Percentiles rank a stretch among this genome's conserved stretches.
Conservation (phyloP, 2,113 vertebrate genomes). For the Oreochromis tanganicae region DNA sequence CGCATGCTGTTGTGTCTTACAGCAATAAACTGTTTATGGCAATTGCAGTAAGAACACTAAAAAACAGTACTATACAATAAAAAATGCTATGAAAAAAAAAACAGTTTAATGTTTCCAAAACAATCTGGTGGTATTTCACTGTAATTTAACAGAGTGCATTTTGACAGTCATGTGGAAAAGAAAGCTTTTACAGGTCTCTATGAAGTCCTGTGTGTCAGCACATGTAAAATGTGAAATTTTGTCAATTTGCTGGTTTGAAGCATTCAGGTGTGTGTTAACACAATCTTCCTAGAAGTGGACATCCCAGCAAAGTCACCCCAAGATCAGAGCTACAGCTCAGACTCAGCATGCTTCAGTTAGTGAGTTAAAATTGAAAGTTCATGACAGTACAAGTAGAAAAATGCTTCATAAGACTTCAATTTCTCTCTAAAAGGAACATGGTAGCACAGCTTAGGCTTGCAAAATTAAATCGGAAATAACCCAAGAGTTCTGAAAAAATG, state of each 20-base stretch:
- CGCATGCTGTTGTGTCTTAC: not conserved
- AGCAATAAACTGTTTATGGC: not conserved
- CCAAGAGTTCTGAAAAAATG: not conserved
- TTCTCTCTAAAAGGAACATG: not conserved
- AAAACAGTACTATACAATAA: not conserved
- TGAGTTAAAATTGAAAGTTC: not conserved
- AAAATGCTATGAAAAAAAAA: not conserved
- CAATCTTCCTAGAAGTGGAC: not conserved
- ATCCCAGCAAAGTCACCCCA: not conserved
- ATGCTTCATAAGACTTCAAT: not conserved
- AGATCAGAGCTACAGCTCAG: not conserved
- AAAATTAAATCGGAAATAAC: not conserved
- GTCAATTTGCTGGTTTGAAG: not conserved
- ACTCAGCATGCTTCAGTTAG: not conserved
- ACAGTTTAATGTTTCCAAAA: not conserved
- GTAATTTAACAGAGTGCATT: not conserved
- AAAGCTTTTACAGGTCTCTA: not conserved
- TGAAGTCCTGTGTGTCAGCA: not conserved
- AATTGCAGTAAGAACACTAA: not conserved
- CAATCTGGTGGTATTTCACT: not conserved
- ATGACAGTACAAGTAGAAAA: not conserved
- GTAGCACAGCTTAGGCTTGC: not conserved
- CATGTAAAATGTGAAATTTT: not conserved
- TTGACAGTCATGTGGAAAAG: not conserved
- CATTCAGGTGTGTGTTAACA: not conserved